Evolutionary conservation across 2,888 invertebrate species (phyloP).

Genomic region (Diplolepis rosae): DNA sequence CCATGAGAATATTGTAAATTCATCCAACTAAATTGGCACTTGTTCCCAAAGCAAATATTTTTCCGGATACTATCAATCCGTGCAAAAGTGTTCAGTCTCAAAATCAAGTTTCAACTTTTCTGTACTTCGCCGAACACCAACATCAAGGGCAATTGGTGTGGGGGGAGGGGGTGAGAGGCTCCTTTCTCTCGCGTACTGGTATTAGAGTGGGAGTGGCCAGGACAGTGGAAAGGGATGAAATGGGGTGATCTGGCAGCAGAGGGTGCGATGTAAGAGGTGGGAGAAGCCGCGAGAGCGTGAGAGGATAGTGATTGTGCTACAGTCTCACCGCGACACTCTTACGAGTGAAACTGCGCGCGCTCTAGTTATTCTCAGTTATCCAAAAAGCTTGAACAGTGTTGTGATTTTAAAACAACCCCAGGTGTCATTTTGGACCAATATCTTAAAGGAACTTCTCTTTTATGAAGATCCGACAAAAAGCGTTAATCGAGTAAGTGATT

Average conservation of each 20-base stretch:
- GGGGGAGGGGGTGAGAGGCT: conserved; percentile 48
- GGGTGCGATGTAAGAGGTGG: conserved; percentile 43
- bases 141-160: conserved; percentile 22
- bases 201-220: conserved; percentile 38
- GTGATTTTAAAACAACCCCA: conserved; percentile 51
- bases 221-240: conserved; percentile 43
- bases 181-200: conserved; percentile 10
- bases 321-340: conserved; percentile 72
- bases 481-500: conserved; percentile 44
- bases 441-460: conserved; percentile 26
- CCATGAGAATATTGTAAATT: background rate
- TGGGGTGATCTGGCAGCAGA: conserved; percentile 36
- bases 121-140: background rate
- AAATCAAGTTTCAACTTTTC: conserved; percentile 6
- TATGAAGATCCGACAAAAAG: conserved; percentile 6
- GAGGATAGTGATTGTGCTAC: conserved; percentile 71
- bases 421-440: conserved; percentile 35
- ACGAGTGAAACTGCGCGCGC: conserved; percentile 67
- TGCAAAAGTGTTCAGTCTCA: background rate
- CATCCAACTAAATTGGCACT: background rate
- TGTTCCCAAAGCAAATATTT: conserved; percentile 1
- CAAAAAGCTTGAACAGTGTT: conserved; percentile 53
- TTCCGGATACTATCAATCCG: background rate
- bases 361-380: conserved; percentile 37
- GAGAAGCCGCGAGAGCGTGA: conserved; percentile 61